A percentile compares a stretch with the other conserved stretches of the same genome.
These are phyloP conservation scores for Channa maculata DNA, from an alignment of 2,113 vertebrate species.

Conservation along the genomic window DNA sequence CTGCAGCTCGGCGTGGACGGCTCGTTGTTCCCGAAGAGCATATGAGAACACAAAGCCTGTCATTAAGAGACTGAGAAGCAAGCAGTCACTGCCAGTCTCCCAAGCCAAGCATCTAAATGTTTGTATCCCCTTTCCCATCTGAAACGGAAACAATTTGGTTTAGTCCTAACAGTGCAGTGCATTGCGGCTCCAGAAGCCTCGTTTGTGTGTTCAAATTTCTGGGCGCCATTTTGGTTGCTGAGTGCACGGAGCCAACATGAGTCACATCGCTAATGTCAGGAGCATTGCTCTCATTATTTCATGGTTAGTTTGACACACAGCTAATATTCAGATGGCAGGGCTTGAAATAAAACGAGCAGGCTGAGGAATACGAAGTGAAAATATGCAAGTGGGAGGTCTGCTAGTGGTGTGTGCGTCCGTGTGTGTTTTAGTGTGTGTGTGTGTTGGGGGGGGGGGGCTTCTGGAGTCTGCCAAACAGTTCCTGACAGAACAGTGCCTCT, in stretches of 20 bases:
- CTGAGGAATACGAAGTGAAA: conserved; percentile 59
- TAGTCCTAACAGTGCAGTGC: conserved; percentile 42
- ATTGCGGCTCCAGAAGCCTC: conserved; percentile 28
- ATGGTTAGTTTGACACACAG: conserved; percentile 69
- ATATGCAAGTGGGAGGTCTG: conserved; percentile 76
- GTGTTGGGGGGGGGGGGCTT: conserved; percentile 52
- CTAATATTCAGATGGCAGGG: conserved; percentile 70
- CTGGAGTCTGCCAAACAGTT: conserved; percentile 79
- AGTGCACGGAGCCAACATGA: conserved; percentile 41
- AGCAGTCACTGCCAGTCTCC: conserved; percentile 39
- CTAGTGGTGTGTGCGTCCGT: conserved; percentile 18
- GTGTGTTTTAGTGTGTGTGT: conserved; percentile 1
- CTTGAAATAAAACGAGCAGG: conserved; percentile 49
- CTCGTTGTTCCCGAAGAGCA: conserved; percentile 3
- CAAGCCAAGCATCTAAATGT: conserved; percentile 67
- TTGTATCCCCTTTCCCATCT: conserved; percentile 61
- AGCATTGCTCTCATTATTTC: conserved; percentile 69
- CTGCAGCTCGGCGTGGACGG: conserved; percentile 57
- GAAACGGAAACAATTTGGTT: conserved; percentile 70
- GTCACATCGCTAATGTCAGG: conserved; percentile 56
- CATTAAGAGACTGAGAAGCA: conserved; percentile 26
- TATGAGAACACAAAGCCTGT: conserved; percentile 32
- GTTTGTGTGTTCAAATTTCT: conserved; percentile 22
- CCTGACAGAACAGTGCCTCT: conserved; percentile 83
- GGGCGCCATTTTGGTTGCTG: conserved; percentile 49